A percentile compares a stretch with the other conserved stretches of the same genome.
These are phyloP conservation scores for Margarornis squamiger DNA, from an alignment of 2,797 vertebrate genomes.

Conservation along the genomic window DNA sequence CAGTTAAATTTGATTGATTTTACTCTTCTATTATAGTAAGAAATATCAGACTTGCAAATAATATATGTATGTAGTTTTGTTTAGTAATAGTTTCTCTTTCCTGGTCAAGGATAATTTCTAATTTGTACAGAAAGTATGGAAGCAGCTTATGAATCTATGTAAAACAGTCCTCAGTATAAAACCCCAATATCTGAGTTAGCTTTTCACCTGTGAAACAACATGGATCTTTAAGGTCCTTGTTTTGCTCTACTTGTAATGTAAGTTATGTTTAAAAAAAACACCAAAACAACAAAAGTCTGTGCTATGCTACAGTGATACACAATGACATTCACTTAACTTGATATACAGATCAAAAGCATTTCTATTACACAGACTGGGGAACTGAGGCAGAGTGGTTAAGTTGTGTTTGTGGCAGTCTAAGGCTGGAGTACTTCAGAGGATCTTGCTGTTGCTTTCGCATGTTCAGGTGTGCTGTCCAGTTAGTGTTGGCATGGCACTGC, in stretches of 20 bases:
- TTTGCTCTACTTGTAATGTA: neutral
- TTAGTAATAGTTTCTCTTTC: neutral
- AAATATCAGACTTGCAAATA: neutral
- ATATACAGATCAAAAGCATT: neutral
- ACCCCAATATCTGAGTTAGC: neutral
- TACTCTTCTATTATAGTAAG: neutral
- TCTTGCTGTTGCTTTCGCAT: neutral
- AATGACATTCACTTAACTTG: fast-evolving
- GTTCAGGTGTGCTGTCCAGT: neutral
- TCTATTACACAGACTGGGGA: neutral
- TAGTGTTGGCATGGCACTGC: neutral
- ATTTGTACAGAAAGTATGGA: neutral
- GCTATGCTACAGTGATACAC: neutral
- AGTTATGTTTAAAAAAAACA: neutral
- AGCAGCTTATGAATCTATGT: neutral
- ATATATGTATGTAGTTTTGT: neutral
- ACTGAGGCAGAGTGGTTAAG: neutral
- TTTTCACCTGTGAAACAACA: neutral
- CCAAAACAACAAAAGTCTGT: too few species aligned
- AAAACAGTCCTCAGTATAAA: neutral
- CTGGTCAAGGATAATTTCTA: neutral
- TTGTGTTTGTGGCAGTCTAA: fast-evolving
- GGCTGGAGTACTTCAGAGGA: neutral
- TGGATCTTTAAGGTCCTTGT: neutral
- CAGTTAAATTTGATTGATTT: neutral